Evolutionary conservation across 2,113 vertebrate genomes (phyloP).

Genomic region (Bostrychus sinensis): DNA sequence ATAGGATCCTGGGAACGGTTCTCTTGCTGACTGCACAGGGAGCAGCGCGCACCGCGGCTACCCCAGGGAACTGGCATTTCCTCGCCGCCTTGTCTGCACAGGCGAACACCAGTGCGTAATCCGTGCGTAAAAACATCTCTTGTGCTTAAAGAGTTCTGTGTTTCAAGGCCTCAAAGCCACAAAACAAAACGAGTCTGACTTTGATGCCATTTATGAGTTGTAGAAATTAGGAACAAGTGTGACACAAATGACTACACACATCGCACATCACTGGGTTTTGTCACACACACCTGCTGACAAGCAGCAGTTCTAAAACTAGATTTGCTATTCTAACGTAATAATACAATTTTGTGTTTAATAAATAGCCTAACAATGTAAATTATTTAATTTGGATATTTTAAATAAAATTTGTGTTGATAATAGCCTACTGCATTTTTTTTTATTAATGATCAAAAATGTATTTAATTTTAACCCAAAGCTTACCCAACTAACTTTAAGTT

Average conservation of each 20-base stretch:
- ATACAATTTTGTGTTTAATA: too few relatives aligned
- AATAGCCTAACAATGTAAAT: too few relatives aligned
- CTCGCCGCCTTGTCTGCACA: slow-evolving; percentile 44
- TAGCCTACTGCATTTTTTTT: slow-evolving; percentile 9
- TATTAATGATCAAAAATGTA: too few relatives aligned
- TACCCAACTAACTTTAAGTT: too few relatives aligned
- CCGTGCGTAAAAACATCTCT: too few relatives aligned
- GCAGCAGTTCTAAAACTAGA: neutral
- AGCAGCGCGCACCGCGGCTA: slow-evolving; percentile 45
- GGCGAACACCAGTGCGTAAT: neutral
- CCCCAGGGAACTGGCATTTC: slow-evolving; percentile 55
- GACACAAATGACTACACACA: slow-evolving; percentile 29
- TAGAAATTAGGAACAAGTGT: slow-evolving; percentile 44
- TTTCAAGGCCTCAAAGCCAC: neutral
- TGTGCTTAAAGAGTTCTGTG: too few relatives aligned
- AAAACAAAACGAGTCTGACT: neutral
- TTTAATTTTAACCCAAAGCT: too few relatives aligned
- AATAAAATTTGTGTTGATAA: too few relatives aligned
- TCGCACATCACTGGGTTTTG: slow-evolving; percentile 33
- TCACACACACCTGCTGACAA: slow-evolving; percentile 45
- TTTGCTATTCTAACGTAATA: too few relatives aligned
- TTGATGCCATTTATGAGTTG: slow-evolving; percentile 27
- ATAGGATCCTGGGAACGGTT: slow-evolving; percentile 78
- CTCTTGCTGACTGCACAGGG: slow-evolving; percentile 52
- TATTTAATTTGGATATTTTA: too few relatives aligned